Conservation (phyloP, 2,113 vertebrate species). For the Ammodytes marinus region DNA sequence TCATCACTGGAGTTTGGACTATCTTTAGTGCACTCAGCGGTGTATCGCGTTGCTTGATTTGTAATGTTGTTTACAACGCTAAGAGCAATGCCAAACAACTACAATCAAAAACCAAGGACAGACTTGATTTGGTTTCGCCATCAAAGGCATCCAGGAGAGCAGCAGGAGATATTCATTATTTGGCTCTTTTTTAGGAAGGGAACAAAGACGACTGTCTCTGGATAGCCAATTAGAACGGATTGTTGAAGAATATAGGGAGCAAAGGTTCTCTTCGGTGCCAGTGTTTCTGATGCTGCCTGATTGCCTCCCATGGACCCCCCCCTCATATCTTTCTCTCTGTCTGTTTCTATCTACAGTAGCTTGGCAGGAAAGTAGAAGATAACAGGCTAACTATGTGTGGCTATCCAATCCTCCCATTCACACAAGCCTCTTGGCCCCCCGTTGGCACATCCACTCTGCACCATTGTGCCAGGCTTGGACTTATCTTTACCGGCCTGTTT, state of each 20-base stretch:
- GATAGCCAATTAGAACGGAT: constrained; percentile 78
- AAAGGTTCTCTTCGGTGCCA: constrained; percentile 60
- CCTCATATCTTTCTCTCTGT: constrained; percentile 44
- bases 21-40: constrained; percentile 7
- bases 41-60: constrained; percentile 42
- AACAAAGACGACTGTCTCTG: constrained; percentile 78
- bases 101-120: constrained; percentile 66
- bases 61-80: constrained; percentile 61
- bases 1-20: constrained; percentile 37
- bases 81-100: constrained; percentile 49
- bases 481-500: constrained; percentile 59
- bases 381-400: constrained; percentile 64
- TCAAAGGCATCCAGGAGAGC: constrained; percentile 71
- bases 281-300: constrained; percentile 46
- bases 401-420: constrained; percentile 75
- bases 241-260: constrained; percentile 54
- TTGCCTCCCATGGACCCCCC: constrained; percentile 4
- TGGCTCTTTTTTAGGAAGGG: constrained; percentile 56
- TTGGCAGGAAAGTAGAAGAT: constrained; percentile 56
- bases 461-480: constrained; percentile 70
- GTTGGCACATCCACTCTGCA: constrained; percentile 44
- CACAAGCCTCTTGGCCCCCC: constrained; percentile 70
- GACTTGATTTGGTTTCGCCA: constrained; percentile 62
- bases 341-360: constrained; percentile 44
- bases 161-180: constrained; percentile 70